Evolutionary conservation across 2,888 invertebrate species (phyloP), one percentile per base, ranked within the genome.

Genomic region (Orthosia cruda): DNA sequence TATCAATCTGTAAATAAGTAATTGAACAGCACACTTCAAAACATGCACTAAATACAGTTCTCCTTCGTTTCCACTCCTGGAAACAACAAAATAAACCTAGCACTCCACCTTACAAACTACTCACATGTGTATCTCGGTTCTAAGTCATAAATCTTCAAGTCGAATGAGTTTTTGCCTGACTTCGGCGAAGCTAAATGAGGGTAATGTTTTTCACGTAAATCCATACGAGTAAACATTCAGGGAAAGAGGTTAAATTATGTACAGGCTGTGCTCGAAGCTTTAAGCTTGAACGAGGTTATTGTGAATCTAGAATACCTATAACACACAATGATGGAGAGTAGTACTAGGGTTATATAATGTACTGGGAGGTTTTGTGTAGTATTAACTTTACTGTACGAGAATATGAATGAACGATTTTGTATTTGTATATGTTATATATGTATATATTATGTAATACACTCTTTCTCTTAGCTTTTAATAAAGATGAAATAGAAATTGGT

Each of bases 151-250:
- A 85, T 85, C 85, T 85, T 79, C 66, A 54, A 69, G 76, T 82
- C 82, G 64, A 82, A 79, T 77, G 45, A 77, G 79, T 85, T 84
- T 86, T 86, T 87, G 85, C 82, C 57, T 75, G 87, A 84, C 87
- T 85, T 85, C 65, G 61, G 32, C 52, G 74, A 76, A 87, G 82
- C 79, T 74, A 84, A 74, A 81, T 68, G 81, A 70, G 74, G 74
- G 84, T 74, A 76, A 75, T 78, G 85, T 84, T 84, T 86, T 87
- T 78, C 71, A 74, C 71, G 71, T 76, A 72, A 81, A 76, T 81
- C 54, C 59, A 69, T 76, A 83, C 40, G 55, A n/a, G 71, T 71
- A 61, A 71, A 68, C 61, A 70, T 66, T 54, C 32, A 45, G 52
- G 32, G 13, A 52, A 62, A n/a, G 68, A 55, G 55, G 62, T 62